These are phyloP conservation scores for Aldabrachelys gigantea DNA, from an alignment of 2,113 vertebrate species.

Conservation along the genomic window DNA sequence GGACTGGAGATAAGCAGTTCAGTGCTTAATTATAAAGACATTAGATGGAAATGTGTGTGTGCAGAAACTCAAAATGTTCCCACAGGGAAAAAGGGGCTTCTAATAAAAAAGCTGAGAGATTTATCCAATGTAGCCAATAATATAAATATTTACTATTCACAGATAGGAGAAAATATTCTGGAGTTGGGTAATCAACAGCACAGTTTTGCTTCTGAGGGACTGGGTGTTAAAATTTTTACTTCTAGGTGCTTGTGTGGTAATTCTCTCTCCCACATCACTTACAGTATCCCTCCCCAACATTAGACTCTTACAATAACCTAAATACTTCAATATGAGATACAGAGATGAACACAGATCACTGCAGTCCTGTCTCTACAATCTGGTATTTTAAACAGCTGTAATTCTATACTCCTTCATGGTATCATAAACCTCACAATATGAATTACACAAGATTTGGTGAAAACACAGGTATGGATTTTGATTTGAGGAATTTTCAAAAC, in stretches of 20 bases:
- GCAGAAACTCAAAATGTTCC: neutral
- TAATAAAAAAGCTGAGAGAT: neutral
- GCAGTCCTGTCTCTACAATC: neutral
- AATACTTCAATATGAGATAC: neutral
- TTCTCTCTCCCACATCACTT: constrained; percentile 5
- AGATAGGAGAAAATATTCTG: neutral
- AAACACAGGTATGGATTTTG: neutral
- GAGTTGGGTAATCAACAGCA: neutral
- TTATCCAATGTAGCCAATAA: neutral
- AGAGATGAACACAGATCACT: neutral
- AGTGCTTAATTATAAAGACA: neutral
- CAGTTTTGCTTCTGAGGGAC: neutral
- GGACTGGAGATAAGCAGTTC: neutral
- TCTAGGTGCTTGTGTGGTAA: constrained; percentile 6
- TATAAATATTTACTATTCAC: neutral
- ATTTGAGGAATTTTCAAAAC: neutral
- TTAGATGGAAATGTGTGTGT: neutral
- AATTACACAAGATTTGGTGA: neutral
- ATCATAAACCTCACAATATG: neutral
- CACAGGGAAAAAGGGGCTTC: neutral
- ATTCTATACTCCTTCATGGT: neutral
- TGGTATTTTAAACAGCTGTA: neutral
- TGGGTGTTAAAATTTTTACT: neutral
- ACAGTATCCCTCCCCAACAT: neutral
- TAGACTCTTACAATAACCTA: neutral